A percentile compares a stretch with the other conserved stretches of the same genome.
phyloP scores from a whole-genome alignment of 1,140 invertebrate species.

The Aphelenchoides avenae region DNA sequence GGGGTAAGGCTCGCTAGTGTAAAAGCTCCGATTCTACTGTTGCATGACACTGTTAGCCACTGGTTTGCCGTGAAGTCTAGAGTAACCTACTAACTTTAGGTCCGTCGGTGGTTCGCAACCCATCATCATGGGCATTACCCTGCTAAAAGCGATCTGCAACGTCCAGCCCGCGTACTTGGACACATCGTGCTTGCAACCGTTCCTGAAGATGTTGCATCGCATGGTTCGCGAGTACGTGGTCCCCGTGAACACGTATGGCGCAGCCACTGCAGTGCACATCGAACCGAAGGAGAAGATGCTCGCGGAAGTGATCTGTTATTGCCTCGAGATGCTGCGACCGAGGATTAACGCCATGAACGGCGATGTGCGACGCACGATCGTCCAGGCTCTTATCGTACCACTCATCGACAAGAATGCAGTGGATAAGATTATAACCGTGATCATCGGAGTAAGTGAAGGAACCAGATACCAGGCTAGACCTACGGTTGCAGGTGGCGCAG shows the following conservation, averaged over 20 bases:
- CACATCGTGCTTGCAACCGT: conserved; percentile 21
- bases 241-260: conserved; percentile 9
- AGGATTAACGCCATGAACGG: conserved; percentile 12
- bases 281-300: conserved; percentile 23
- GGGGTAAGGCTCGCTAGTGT: not conserved
- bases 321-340: conserved; percentile 32
- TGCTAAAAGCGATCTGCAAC: conserved; percentile 31
- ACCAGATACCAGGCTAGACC: too few species aligned
- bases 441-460: conserved; percentile 15
- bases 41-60: not conserved
- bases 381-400: conserved; percentile 24
- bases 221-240: conserved; percentile 27
- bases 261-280: conserved; percentile 6
- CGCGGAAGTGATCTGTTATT: conserved; percentile 21
- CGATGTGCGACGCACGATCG: conserved; percentile 23
- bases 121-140: conserved; percentile 24
- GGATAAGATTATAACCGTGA: conserved; percentile 22
- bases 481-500: too few species aligned
- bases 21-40: not conserved
- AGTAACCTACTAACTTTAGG: not conserved
- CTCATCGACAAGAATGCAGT: conserved; percentile 29
- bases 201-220: conserved; percentile 32
- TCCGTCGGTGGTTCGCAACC: conserved; percentile 1
- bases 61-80: not conserved
- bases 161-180: conserved; percentile 31